Evolutionary conservation across 2,888 invertebrate species (phyloP).

Genomic region (Argyresthia albistria): DNA sequence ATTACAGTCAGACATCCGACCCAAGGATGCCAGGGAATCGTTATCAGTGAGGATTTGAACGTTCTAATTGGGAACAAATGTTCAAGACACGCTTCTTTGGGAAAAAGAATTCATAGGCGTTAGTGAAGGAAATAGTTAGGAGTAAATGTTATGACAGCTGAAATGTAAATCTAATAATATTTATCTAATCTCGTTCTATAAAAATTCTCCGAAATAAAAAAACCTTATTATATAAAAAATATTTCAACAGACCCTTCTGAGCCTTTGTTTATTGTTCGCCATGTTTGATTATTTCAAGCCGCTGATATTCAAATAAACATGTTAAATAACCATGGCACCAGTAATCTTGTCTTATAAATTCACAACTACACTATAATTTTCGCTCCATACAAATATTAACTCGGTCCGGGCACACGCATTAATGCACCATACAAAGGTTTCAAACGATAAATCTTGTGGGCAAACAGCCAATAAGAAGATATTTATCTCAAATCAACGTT

Average conservation of each 20-base stretch:
- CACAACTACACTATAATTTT: slow-evolving; percentile 3
- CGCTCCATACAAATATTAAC: slow-evolving; percentile 6
- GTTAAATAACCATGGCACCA: neutral
- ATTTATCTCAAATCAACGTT: slow-evolving; percentile 33
- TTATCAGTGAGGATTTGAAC: slow-evolving; percentile 58
- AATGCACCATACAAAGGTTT: slow-evolving; percentile 8
- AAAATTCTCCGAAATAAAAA: too few relatives aligned
- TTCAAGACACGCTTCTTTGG: slow-evolving; percentile 12
- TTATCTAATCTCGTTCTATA: too few relatives aligned
- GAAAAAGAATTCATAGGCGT: neutral
- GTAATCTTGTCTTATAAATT: neutral
- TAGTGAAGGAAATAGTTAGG: neutral
- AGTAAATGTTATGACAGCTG: neutral
- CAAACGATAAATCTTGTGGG: slow-evolving; percentile 33
- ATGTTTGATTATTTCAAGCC: too few relatives aligned
- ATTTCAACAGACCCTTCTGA: too few relatives aligned
- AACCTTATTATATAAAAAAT: too few relatives aligned
- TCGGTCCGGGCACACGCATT: slow-evolving; percentile 8
- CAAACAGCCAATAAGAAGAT: slow-evolving; percentile 37
- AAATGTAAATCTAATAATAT: too few relatives aligned
- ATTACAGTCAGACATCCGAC: slow-evolving; percentile 48
- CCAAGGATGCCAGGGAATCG: slow-evolving; percentile 16
- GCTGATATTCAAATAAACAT: neutral
- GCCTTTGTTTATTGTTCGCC: too few relatives aligned
- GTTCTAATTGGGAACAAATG: slow-evolving; percentile 63